These are phyloP conservation scores for Batillaria attramentaria DNA, from an alignment of 1,140 invertebrate genomes.

Conservation along the genomic window DNA sequence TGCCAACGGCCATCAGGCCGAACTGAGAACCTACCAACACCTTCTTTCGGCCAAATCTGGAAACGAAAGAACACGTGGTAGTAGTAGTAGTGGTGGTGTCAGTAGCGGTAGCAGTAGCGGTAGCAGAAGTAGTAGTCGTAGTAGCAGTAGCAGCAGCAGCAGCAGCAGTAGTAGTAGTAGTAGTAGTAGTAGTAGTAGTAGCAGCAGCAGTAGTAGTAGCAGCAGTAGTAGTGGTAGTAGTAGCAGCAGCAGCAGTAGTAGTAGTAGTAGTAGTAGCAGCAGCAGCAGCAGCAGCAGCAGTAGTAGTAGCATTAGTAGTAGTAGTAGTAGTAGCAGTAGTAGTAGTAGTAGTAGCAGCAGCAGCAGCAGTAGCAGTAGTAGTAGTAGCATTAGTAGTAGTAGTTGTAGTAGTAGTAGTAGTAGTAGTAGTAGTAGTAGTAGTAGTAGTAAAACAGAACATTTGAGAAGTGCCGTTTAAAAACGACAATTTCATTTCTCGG, in stretches of 20 bases:
- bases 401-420: slow-evolving; percentile 18
- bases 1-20: no score
- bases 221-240: slow-evolving; percentile 7
- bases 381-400: background rate
- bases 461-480: no score
- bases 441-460: no score
- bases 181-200: slow-evolving; percentile 23
- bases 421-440: slow-evolving; percentile 21
- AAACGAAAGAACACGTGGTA: slow-evolving; percentile 17
- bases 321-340: background rate
- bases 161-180: slow-evolving; percentile 17
- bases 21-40: no score
- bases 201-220: slow-evolving; percentile 17
- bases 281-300: background rate
- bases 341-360: background rate
- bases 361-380: slow-evolving; percentile 15
- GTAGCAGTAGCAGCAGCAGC: slow-evolving; percentile 9
- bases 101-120: slow-evolving; percentile 9
- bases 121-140: slow-evolving; percentile 18
- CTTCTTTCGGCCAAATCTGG: no score
- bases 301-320: background rate
- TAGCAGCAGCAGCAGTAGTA: slow-evolving; percentile 13
- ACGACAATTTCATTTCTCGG: no score
- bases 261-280: slow-evolving; percentile 24
- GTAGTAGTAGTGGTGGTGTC: slow-evolving; percentile 17